These are phyloP conservation scores for Protosalanx chinensis DNA, from an alignment of 2,797 vertebrate species.

Conservation along the genomic window DNA sequence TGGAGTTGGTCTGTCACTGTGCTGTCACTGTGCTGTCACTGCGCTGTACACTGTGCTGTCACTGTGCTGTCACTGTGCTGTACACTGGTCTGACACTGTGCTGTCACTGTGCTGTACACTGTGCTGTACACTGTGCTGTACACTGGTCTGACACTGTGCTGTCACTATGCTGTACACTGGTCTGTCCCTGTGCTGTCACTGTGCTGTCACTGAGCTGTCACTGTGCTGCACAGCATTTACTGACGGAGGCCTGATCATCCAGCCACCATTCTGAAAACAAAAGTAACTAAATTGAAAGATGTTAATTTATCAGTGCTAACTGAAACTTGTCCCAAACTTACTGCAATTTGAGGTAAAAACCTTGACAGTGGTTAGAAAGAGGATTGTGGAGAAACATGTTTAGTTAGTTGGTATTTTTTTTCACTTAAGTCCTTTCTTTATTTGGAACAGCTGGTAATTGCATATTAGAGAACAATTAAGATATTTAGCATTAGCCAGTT, in stretches of 20 bases:
- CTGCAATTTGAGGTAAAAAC: not conserved
- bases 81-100: too few species aligned
- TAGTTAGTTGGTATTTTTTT: slow-evolving; percentile 39
- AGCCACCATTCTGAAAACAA: not conserved
- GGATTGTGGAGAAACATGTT: slow-evolving; percentile 6
- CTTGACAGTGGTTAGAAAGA: slow-evolving; percentile 1
- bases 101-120: too few species aligned
- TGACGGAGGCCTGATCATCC: not conserved
- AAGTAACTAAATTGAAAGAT: not conserved
- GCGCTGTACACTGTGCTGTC: too few species aligned
- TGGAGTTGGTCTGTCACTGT: not conserved
- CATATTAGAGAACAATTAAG: slow-evolving; percentile 54
- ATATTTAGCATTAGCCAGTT: slow-evolving; percentile 48
- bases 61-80: too few species aligned
- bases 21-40: too few species aligned
- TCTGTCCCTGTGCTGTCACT: too few species aligned
- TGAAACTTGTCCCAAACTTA: not conserved
- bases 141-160: too few species aligned
- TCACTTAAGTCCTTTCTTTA: slow-evolving; percentile 51
- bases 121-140: too few species aligned
- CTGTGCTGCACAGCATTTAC: not conserved
- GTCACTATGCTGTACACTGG: too few species aligned
- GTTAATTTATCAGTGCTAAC: not conserved
- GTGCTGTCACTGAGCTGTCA: too few species aligned
- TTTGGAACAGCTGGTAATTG: slow-evolving; percentile 54